Evolutionary conservation across 2,888 invertebrate genomes (phyloP).

Genomic region (Melieria crassipennis): DNA sequence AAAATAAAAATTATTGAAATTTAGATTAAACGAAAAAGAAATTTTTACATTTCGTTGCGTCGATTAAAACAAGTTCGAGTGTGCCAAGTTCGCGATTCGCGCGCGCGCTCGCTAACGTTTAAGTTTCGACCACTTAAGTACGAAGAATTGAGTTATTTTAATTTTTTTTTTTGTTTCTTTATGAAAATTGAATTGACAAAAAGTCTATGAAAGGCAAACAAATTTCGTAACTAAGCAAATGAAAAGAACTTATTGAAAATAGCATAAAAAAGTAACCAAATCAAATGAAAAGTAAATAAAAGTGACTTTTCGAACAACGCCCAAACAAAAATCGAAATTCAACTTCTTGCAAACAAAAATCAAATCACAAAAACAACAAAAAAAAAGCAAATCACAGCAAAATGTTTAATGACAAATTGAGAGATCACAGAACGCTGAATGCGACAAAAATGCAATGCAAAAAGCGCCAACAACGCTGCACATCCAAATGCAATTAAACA

Average conservation of each 20-base stretch:
- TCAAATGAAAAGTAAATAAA: constrained; percentile 28
- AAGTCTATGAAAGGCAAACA: too few relatives aligned
- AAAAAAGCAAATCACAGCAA: constrained; percentile 35
- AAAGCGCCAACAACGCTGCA: too few relatives aligned
- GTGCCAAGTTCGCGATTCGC: neutral
- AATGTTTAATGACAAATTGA: constrained; percentile 22
- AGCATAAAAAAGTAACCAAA: constrained; percentile 18
- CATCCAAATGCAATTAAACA: too few relatives aligned
- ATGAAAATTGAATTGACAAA: neutral
- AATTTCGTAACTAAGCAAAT: too few relatives aligned
- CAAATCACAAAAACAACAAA: constrained; percentile 42
- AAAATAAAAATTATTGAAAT: constrained; percentile 13
- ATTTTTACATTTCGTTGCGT: neutral
- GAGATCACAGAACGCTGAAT: constrained; percentile 20
- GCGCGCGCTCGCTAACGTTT: neutral
- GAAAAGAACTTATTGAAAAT: too few relatives aligned
- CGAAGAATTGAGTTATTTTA: constrained; percentile 6
- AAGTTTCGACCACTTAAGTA: neutral
- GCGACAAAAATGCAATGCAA: too few relatives aligned
- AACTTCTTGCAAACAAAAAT: constrained; percentile 65
- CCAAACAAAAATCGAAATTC: constrained; percentile 69
- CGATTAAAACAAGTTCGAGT: constrained; percentile 1
- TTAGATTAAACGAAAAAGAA: constrained; percentile 15
- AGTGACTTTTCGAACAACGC: constrained; percentile 66
- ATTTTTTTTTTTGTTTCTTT: constrained; percentile 2